Percentiles rank a stretch among this genome's conserved stretches.
phyloP scores from a whole-genome alignment of 2,888 invertebrate species.

The Parasteatoda lunata region DNA sequence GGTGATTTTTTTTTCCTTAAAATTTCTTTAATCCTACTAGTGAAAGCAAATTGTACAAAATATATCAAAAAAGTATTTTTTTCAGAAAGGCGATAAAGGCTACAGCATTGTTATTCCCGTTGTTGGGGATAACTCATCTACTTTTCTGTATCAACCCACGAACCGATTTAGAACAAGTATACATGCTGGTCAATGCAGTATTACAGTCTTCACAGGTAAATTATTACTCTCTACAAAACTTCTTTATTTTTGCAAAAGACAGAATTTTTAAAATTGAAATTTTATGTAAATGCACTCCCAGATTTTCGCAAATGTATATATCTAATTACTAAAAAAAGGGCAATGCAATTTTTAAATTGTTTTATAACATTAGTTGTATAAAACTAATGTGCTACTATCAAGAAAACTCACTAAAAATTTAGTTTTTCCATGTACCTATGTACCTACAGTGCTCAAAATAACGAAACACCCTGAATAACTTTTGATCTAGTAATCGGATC shows the following conservation, averaged over 20 bases:
- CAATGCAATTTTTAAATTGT: too few relatives aligned
- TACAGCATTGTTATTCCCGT: conserved; percentile 77
- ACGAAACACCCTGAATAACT: too few relatives aligned
- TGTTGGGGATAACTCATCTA: conserved; percentile 77
- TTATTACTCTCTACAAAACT: neutral
- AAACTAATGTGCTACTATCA: too few relatives aligned
- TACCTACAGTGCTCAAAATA: too few relatives aligned
- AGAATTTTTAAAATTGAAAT: too few relatives aligned
- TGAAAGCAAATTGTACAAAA: neutral
- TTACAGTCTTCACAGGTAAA: conserved; percentile 77
- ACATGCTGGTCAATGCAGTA: conserved; percentile 77
- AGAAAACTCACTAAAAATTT: too few relatives aligned
- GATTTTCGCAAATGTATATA: too few relatives aligned
- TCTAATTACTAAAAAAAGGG: too few relatives aligned
- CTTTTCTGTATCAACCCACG: conserved; percentile 76
- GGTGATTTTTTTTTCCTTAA: neutral
- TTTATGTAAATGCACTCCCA: too few relatives aligned
- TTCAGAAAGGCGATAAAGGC: conserved; percentile 76
- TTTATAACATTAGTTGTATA: too few relatives aligned
- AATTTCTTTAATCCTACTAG: neutral
- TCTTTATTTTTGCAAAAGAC: neutral
- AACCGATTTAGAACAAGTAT: conserved; percentile 73
- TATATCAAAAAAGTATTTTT: conserved; percentile 3
- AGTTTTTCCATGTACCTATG: too few relatives aligned
- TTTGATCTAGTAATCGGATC: too few relatives aligned